A percentile compares a stretch with the other conserved stretches of the same genome.
Evolutionary conservation across 2,797 vertebrate species (phyloP).

Genomic region (Nothura maculosa): DNA sequence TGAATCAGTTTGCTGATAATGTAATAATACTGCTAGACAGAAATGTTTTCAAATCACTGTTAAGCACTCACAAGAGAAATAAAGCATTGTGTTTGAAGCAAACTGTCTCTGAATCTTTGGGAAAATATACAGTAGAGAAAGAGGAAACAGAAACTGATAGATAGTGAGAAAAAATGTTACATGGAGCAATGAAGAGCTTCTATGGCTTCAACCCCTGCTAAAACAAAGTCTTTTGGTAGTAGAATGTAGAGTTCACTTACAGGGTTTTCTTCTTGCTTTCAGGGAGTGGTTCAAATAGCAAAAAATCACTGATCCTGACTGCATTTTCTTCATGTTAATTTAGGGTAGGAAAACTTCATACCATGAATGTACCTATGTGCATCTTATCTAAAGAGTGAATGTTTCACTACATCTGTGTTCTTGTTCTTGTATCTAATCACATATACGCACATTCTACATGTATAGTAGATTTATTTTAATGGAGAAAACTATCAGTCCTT

Average conservation of each 20-base stretch:
- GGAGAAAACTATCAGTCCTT: neutral
- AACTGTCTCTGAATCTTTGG: neutral
- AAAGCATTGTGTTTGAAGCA: neutral
- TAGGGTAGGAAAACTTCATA: neutral
- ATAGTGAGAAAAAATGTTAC: neutral
- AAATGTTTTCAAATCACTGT: neutral
- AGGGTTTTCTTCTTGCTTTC: neutral
- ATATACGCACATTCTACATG: rapidly evolving
- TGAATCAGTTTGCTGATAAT: conserved; percentile 21
- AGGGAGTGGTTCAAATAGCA: neutral
- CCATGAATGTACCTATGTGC: neutral
- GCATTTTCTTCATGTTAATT: neutral
- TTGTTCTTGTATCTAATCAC: neutral
- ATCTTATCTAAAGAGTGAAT: neutral
- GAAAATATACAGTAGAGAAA: neutral
- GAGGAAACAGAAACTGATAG: neutral
- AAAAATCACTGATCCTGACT: neutral
- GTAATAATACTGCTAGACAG: neutral
- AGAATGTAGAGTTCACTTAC: neutral
- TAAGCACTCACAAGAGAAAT: conserved; percentile 25
- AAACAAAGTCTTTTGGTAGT: neutral
- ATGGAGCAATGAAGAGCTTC: neutral
- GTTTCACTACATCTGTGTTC: neutral
- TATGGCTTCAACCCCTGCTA: neutral
- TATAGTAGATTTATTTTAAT: neutral